Conservation (phyloP, 2,113 vertebrate species). For the Ammodytes dubius region DNA sequence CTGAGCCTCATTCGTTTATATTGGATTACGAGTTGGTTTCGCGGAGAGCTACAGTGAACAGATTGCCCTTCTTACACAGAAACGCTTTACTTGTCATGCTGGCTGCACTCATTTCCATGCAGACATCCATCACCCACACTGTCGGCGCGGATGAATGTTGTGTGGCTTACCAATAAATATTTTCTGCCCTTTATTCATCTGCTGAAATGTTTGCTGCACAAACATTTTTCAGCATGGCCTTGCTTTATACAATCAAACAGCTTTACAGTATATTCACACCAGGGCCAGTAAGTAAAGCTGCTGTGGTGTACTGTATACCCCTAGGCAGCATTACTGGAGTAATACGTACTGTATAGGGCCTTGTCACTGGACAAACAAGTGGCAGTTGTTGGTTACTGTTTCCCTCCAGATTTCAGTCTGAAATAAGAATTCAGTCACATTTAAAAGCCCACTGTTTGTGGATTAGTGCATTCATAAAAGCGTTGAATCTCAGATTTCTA, state of each 20-base stretch:
- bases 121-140: slow-evolving; percentile 51
- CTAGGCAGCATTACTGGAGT: not conserved
- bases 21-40: slow-evolving; percentile 24
- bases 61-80: slow-evolving; percentile 48
- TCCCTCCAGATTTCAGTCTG: slow-evolving; percentile 19
- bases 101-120: slow-evolving; percentile 56
- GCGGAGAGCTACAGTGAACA: slow-evolving; percentile 30
- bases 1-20: slow-evolving; percentile 23
- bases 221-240: slow-evolving; percentile 5
- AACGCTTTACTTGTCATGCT: slow-evolving; percentile 31
- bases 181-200: slow-evolving; percentile 26
- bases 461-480: not conserved
- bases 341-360: not conserved
- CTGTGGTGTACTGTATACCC: not conserved
- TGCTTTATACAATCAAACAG: slow-evolving; percentile 20
- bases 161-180: slow-evolving; percentile 27
- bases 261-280: slow-evolving; percentile 4
- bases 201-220: slow-evolving; percentile 1
- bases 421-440: not conserved
- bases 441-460: not conserved
- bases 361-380: slow-evolving; percentile 1
- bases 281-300: not conserved
- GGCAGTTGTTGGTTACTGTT: slow-evolving; percentile 8
- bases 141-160: slow-evolving; percentile 39
- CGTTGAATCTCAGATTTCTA: not conserved